Conservation (phyloP, 2,888 invertebrate genomes). For the Antheraea yamamai region DNA sequence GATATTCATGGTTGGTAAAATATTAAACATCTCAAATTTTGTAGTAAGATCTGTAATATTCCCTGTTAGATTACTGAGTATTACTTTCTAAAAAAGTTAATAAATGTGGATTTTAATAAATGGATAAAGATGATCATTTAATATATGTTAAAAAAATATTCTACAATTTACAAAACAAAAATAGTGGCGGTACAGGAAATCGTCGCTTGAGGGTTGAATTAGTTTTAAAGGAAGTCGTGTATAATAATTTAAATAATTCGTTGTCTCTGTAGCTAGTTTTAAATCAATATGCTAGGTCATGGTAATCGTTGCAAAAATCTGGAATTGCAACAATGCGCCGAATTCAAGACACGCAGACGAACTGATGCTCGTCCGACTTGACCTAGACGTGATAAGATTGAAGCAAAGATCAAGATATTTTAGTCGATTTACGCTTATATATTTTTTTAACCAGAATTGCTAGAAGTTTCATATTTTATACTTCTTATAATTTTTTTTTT, state of each 20-base stretch:
- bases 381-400: constrained; percentile 56
- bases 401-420: constrained; percentile 32
- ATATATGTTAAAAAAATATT: too few relatives aligned
- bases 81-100: too few relatives aligned
- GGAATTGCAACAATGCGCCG: constrained; percentile 36
- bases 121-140: too few relatives aligned
- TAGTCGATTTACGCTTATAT: constrained; percentile 17
- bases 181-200: background rate
- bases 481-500: background rate
- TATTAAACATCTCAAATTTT: too few relatives aligned
- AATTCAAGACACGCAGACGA: constrained; percentile 53
- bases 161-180: too few relatives aligned
- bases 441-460: background rate
- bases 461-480: background rate
- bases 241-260: too few relatives aligned
- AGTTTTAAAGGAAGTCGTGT: background rate
- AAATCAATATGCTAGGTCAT: background rate
- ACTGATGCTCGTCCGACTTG: constrained; percentile 54
- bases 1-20: too few relatives aligned
- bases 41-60: too few relatives aligned
- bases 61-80: too few relatives aligned
- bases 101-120: too few relatives aligned
- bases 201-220: background rate
- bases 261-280: background rate
- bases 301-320: constrained; percentile 15